These are phyloP conservation scores for Loripinus fragilis DNA, from an alignment of 2,888 invertebrate genomes.

Conservation along the genomic window DNA sequence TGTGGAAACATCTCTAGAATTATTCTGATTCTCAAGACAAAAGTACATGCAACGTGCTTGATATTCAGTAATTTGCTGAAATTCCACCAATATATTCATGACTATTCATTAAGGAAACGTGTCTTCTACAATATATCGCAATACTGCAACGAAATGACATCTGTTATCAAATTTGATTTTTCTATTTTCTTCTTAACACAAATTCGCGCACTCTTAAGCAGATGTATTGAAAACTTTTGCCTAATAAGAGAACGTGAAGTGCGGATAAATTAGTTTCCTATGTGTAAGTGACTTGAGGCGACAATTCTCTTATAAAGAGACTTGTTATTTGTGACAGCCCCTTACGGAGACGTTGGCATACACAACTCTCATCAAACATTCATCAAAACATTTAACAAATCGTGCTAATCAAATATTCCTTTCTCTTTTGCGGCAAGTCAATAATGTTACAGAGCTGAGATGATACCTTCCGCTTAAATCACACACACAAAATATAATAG, in stretches of 20 bases:
- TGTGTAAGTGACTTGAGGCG: constrained; percentile 12
- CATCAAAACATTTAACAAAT: constrained; percentile 28
- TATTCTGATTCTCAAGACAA: too few relatives aligned
- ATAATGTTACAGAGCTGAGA: neutral
- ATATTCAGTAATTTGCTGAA: neutral
- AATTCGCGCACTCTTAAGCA: constrained; percentile 12
- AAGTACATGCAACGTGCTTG: too few relatives aligned
- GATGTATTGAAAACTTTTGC: constrained; percentile 20
- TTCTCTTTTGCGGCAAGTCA: constrained; percentile 17
- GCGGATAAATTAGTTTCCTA: constrained; percentile 11
- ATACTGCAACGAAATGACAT: neutral
- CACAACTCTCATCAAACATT: constrained; percentile 24
- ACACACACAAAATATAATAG: constrained; percentile 12
- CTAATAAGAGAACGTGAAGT: constrained; percentile 10
- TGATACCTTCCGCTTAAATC: neutral
- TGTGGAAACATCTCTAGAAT: too few relatives aligned
- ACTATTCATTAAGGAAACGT: neutral
- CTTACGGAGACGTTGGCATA: neutral
- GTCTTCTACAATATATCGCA: constrained; percentile 1
- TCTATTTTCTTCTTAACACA: constrained; percentile 17
- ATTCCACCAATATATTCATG: neutral
- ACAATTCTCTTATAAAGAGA: constrained; percentile 6
- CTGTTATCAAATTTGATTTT: constrained; percentile 21
- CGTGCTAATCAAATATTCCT: constrained; percentile 33
- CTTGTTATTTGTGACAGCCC: constrained; percentile 14